phyloP scores from a whole-genome alignment of 2,888 invertebrate genomes.

The Meta bourneti region DNA sequence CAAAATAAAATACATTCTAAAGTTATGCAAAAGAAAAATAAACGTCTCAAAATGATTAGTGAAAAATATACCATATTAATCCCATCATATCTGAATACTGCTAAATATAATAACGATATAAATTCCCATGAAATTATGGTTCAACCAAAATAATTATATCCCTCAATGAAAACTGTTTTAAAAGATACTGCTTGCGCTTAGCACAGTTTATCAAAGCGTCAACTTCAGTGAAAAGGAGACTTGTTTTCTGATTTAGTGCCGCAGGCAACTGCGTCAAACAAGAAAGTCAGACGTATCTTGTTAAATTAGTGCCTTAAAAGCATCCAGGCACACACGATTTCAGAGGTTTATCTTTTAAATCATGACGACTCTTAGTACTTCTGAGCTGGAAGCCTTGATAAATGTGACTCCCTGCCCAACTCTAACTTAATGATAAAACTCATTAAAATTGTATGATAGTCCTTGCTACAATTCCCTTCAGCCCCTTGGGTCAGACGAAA shows the following conservation, averaged over 20 bases:
- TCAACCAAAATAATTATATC: no score
- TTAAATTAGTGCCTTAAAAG: neutral
- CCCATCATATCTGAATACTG: no score
- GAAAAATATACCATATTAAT: no score
- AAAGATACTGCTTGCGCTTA: neutral
- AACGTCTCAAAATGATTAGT: no score
- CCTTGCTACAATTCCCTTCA: slow-evolving; percentile 11
- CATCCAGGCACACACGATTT: neutral
- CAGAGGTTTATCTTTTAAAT: neutral
- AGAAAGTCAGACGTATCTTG: neutral
- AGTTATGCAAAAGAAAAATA: no score
- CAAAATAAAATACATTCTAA: no score
- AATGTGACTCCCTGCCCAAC: neutral
- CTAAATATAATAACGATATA: no score
- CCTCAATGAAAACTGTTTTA: neutral
- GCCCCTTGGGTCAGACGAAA: neutral
- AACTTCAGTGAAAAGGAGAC: neutral
- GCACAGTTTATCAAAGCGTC: neutral
- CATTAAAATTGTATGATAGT: slow-evolving; percentile 36
- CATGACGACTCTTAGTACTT: neutral
- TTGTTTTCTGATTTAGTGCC: neutral
- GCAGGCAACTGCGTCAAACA: neutral
- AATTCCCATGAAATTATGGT: no score
- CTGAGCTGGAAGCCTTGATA: neutral
- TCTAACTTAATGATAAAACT: slow-evolving; percentile 42